Percentiles rank a stretch among this genome's conserved stretches.
Evolutionary conservation across 2,797 vertebrate genomes (phyloP).

Genomic region (Paramormyrops hopkinsi): DNA sequence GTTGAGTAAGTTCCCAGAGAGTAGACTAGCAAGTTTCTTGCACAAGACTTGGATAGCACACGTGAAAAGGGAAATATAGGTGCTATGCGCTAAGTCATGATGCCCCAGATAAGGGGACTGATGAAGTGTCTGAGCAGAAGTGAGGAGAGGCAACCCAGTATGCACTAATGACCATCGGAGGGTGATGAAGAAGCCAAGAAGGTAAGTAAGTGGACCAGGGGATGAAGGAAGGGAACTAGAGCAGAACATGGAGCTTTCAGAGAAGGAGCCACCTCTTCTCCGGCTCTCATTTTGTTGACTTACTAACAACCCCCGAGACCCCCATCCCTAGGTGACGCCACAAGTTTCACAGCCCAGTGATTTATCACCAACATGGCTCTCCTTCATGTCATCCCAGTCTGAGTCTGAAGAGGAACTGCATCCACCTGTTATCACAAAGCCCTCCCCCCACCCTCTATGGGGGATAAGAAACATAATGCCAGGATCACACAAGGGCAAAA

Average conservation of each 20-base stretch:
- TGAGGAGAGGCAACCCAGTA: not conserved
- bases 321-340: not conserved
- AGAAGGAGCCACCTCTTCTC: not conserved
- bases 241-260: not conserved
- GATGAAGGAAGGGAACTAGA: not conserved
- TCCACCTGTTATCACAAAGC: conserved; percentile 16
- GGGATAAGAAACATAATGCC: conserved; percentile 7
- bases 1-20: not conserved
- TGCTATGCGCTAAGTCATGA: not conserved
- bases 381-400: not conserved
- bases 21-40: not conserved
- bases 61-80: not conserved
- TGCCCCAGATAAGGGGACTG: not conserved
- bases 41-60: not conserved
- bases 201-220: not conserved
- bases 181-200: not conserved
- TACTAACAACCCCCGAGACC: not conserved
- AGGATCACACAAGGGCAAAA: not conserved
- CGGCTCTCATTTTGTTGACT: not conserved
- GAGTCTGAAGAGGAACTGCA: not conserved
- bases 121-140: not conserved
- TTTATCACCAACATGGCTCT: conserved; percentile 1
- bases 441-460: not conserved
- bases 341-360: not conserved
- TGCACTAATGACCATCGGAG: not conserved